Evolutionary conservation across 1,140 invertebrate genomes (phyloP).

Genomic region (Lordiphosa mommai): DNA sequence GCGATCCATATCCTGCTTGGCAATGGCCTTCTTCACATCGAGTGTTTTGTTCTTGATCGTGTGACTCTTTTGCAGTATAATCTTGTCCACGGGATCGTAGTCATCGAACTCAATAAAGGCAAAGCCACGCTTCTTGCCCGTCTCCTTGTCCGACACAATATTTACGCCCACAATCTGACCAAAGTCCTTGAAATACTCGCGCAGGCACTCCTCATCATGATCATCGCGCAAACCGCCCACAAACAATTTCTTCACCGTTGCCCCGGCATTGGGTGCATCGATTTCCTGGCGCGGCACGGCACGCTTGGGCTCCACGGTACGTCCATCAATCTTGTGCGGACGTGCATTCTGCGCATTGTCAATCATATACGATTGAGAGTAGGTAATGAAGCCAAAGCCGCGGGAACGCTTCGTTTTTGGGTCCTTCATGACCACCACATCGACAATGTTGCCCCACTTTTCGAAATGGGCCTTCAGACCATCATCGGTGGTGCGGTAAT

Average conservation of each 20-base stretch:
- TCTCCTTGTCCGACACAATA: conserved; percentile 94
- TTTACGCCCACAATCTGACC: conserved; percentile 92
- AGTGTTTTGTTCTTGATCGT: conserved; percentile 88
- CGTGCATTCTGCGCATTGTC: conserved; percentile 95
- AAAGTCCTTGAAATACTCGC: conserved; percentile 91
- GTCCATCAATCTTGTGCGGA: conserved; percentile 85
- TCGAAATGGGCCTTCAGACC: conserved; percentile 96
- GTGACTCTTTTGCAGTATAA: conserved; percentile 89
- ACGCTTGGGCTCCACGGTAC: conserved; percentile 97
- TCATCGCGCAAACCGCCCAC: conserved; percentile 96
- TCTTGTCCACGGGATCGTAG: conserved; percentile 97
- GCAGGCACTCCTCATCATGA: conserved; percentile 92
- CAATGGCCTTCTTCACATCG: conserved; percentile 90
- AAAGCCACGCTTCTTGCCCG: conserved; percentile 96
- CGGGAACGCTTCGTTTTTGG: conserved; percentile 94
- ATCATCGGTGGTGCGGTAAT: conserved; percentile 97
- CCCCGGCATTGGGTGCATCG: conserved; percentile 93
- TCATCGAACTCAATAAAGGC: conserved; percentile 98
- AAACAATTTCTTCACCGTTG: conserved; percentile 97
- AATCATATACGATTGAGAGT: conserved; percentile 94
- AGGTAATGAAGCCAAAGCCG: conserved; percentile 98
- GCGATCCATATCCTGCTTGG: conserved; percentile 86
- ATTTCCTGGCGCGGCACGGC: conserved; percentile 97
- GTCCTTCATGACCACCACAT: conserved; percentile 99
- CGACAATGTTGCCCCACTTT: conserved; percentile 98